Base-by-base conservation (phyloP, 1,140 invertebrate species). In the Bacillus rossius region DNA sequence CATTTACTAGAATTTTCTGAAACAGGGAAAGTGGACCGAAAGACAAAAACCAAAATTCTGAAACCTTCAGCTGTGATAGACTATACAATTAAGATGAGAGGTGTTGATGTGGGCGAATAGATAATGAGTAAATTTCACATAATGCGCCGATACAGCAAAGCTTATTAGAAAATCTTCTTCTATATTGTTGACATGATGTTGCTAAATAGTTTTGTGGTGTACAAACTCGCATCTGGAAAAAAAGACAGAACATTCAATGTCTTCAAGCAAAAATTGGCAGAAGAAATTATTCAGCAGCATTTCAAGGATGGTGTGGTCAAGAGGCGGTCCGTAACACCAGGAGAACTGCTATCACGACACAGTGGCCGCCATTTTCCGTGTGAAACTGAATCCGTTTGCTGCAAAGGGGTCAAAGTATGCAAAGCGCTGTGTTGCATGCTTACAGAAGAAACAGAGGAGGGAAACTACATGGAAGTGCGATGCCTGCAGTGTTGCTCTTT, bases 51-150 rank as follows among this genome's bases (percentile, higher is more conserved):
- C 49, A 61, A 55, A 26, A 61, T 1, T 49, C 51, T 56, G 19
- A 60, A 65, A 61, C 64, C 64, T 59, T 43, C 57, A 8, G 50
- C 34, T 47, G 48, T 66, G 38, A 34, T 61, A 43, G 23, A 63
- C 40, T 67, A 65, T 19, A 64, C 64, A 58, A 13, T 59, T 34
- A 50, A 53, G 23, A 62, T 59, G 57, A 61, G 57, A 61, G 50
- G 42, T 40, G 60, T 66, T 51, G 53, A 66, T 57, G 34, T 42
- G 43, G 54, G 60, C 29, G 60, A 65, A 16, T 38, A 61, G 42
- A 60, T 58, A 26, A 23, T 66, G 25, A 61, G 43, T 8, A 58
- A 63, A 56, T 61, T 61, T 55, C 55, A 61, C 38, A 54, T 55
- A 8, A 55, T 61, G 55, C 53, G 41, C 55, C 40, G 51, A 48